Conservation (phyloP, 2,888 invertebrate genomes). For the Biston betularia region DNA sequence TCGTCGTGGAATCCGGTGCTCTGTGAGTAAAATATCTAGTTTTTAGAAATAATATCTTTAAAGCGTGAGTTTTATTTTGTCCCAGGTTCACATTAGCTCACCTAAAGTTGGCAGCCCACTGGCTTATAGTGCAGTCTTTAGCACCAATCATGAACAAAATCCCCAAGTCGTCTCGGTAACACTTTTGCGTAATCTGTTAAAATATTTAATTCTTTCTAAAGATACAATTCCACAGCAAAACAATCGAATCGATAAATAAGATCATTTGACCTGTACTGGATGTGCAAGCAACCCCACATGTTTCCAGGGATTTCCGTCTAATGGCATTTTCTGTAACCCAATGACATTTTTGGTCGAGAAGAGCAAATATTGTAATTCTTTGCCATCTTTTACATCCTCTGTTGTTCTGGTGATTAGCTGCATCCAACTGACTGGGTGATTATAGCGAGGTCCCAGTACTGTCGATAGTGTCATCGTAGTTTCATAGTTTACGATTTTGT, state of each 20-base stretch:
- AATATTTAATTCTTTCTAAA: not conserved
- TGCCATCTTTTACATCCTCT: constrained; percentile 42
- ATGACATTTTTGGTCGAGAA: constrained; percentile 88
- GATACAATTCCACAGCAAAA: not conserved
- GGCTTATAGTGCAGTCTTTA: constrained; percentile 67
- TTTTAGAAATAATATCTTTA: too few relatives aligned
- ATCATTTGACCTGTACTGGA: constrained; percentile 83
- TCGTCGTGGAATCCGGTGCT: constrained; percentile 79
- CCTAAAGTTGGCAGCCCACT: constrained; percentile 76
- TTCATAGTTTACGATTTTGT: constrained; percentile 88
- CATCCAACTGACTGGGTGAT: constrained; percentile 83
- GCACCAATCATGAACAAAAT: constrained; percentile 72
- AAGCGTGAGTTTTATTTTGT: not conserved
- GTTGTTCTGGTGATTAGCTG: constrained; percentile 65
- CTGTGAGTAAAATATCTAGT: constrained; percentile 54
- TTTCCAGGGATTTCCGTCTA: constrained; percentile 92
- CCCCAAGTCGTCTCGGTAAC: constrained; percentile 67
- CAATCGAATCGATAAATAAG: not conserved
- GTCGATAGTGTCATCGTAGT: constrained; percentile 89
- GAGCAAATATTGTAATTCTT: constrained; percentile 79
- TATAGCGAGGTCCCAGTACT: constrained; percentile 89
- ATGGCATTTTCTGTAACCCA: constrained; percentile 89
- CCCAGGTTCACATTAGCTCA: constrained; percentile 32
- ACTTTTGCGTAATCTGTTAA: constrained; percentile 62
- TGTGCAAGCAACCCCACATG: constrained; percentile 88